Evolutionary conservation across 1,140 invertebrate species (phyloP).

Genomic region (Euschistus heros): DNA sequence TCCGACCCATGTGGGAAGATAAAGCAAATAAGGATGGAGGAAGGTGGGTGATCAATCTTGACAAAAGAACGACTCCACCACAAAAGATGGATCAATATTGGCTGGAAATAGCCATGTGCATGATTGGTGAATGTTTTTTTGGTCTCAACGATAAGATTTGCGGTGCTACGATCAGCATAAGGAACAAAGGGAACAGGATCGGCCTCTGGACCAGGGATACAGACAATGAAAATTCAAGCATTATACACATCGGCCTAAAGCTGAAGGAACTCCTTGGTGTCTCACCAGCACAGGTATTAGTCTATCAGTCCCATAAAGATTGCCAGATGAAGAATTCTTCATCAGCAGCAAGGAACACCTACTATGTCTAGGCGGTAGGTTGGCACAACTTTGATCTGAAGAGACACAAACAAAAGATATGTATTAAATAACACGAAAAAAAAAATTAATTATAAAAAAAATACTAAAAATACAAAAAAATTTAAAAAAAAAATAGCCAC

Average conservation of each 20-base stretch:
- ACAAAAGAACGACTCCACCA: constrained; percentile 50
- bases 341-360: constrained; percentile 13
- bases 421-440: too few species aligned
- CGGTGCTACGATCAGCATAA: constrained; percentile 88
- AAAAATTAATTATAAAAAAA: too few species aligned
- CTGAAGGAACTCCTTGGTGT: constrained; percentile 20
- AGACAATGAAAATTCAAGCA: constrained; percentile 11
- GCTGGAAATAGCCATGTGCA: constrained; percentile 82
- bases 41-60: constrained; percentile 83
- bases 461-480: too few species aligned
- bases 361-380: constrained; percentile 14
- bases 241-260: constrained; percentile 21
- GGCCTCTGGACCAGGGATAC: constrained; percentile 67
- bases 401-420: too few species aligned
- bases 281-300: constrained; percentile 15
- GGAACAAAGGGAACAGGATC: constrained; percentile 84
- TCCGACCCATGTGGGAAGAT: constrained; percentile 98
- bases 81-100: constrained; percentile 87
- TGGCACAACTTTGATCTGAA: too few species aligned
- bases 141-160: constrained; percentile 83
- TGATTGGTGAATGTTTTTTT: constrained; percentile 92
- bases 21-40: constrained; percentile 78
- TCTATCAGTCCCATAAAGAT: constrained; percentile 16
- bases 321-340: constrained; percentile 15
- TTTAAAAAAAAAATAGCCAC: too few species aligned